A percentile compares a stretch with the other conserved stretches of the same genome.
phyloP scores from a whole-genome alignment of 2,888 invertebrate species.

The Lasioglossum oenotherae region DNA sequence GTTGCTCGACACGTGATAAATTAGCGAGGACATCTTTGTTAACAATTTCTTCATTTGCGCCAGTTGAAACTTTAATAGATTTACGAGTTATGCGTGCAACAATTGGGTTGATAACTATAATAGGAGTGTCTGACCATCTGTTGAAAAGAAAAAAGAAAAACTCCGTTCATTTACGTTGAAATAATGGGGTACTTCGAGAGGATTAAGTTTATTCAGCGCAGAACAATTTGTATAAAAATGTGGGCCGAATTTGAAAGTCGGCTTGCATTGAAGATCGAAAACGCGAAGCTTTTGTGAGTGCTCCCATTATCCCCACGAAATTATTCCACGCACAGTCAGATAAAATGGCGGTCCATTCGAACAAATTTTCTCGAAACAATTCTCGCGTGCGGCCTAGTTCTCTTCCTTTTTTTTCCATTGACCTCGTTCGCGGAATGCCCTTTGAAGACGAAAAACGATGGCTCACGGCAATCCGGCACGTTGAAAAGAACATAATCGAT shows the following conservation, averaged over 20 bases:
- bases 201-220: not conserved
- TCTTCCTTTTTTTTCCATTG: not conserved
- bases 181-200: not conserved
- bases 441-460: constrained; percentile 9
- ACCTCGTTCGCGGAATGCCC: not conserved
- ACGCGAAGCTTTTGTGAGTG: not conserved
- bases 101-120: too few species aligned
- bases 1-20: too few species aligned
- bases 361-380: constrained; percentile 22
- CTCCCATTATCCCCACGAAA: constrained; percentile 21
- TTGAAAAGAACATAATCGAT: constrained; percentile 17
- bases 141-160: not conserved
- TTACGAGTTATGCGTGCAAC: too few species aligned
- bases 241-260: constrained; percentile 4
- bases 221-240: constrained; percentile 4
- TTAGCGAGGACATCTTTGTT: too few species aligned
- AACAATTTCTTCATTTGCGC: too few species aligned
- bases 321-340: constrained; percentile 27
- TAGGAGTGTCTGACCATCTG: too few species aligned
- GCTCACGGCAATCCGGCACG: constrained; percentile 8
- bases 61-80: too few species aligned
- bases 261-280: not conserved
- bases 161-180: not conserved
- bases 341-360: constrained; percentile 3
- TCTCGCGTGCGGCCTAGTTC: constrained; percentile 27